Conservation (phyloP, 2,888 invertebrate genomes). For the Lithophane semibrunnea region DNA sequence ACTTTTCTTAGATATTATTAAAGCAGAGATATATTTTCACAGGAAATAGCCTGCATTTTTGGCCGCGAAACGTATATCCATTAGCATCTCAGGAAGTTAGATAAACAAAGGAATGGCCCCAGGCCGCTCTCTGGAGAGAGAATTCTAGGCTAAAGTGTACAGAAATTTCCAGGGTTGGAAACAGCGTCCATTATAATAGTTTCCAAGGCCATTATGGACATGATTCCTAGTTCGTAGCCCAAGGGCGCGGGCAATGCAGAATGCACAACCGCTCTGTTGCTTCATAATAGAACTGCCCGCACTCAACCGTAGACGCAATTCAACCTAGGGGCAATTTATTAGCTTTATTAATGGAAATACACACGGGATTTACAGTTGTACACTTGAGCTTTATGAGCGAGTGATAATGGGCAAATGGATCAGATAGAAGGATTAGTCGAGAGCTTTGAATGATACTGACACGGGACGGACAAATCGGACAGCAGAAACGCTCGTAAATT, state of each 20-base stretch:
- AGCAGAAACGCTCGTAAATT: slow-evolving; percentile 39
- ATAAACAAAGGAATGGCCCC: slow-evolving; percentile 54
- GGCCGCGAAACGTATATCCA: slow-evolving; percentile 34
- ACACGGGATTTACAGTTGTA: slow-evolving; percentile 45
- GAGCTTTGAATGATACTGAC: slow-evolving; percentile 27
- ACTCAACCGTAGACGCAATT: slow-evolving; percentile 59
- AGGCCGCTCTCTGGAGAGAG: slow-evolving; percentile 43
- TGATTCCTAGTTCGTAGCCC: slow-evolving; percentile 57
- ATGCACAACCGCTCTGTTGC: slow-evolving; percentile 58
- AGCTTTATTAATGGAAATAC: slow-evolving; percentile 55
- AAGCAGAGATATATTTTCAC: slow-evolving; percentile 14
- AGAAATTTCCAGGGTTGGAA: slow-evolving; percentile 46
- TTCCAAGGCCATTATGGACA: slow-evolving; percentile 57
- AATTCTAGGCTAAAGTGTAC: slow-evolving; percentile 39
- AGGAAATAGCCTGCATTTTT: slow-evolving; percentile 45
- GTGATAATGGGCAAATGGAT: slow-evolving; percentile 47
- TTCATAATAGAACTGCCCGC: slow-evolving; percentile 51
- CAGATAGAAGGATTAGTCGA: slow-evolving; percentile 36
- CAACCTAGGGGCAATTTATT: slow-evolving; percentile 58
- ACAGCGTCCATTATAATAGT: slow-evolving; percentile 53
- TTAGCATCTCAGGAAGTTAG: slow-evolving; percentile 48
- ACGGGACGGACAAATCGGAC: slow-evolving; percentile 29
- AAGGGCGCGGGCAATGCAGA: slow-evolving; percentile 60
- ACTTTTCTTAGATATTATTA: slow-evolving; percentile 22
- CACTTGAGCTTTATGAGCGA: slow-evolving; percentile 45